phyloP scores from a whole-genome alignment of 2,888 invertebrate species.

The Drosophila phalerata region DNA sequence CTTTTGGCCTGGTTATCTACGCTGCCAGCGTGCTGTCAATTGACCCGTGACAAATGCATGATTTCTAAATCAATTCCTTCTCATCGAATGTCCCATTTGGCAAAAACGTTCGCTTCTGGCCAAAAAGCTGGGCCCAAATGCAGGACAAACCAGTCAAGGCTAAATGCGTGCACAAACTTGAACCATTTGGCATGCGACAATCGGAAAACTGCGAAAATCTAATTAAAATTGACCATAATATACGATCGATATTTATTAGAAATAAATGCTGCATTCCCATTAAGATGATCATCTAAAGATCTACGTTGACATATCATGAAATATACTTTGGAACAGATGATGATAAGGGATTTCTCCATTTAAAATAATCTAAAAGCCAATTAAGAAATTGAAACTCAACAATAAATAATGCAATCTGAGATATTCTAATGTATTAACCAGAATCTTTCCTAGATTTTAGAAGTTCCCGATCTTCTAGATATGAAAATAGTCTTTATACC shows the following conservation, averaged over 20 bases:
- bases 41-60: conserved; percentile 28
- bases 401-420: too few species aligned
- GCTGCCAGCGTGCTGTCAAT: conserved; percentile 22
- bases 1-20: conserved; percentile 29
- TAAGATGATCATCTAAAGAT: not conserved
- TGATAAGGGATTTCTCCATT: too few species aligned
- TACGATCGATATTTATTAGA: not conserved
- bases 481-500: too few species aligned
- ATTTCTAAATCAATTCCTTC: conserved; percentile 40
- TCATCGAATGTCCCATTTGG: conserved; percentile 34
- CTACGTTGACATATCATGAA: too few species aligned
- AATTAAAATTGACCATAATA: not conserved
- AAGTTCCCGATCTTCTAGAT: too few species aligned
- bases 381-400: too few species aligned
- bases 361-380: too few species aligned
- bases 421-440: too few species aligned
- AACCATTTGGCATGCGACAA: conserved; percentile 66
- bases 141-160: conserved; percentile 58
- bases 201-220: not conserved
- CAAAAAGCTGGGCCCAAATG: conserved; percentile 2
- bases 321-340: too few species aligned
- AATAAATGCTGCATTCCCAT: not conserved
- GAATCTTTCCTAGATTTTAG: too few species aligned
- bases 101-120: conserved; percentile 22
- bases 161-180: conserved; percentile 62